phyloP scores from a whole-genome alignment of 2,888 invertebrate species.

The Hermodice carunculata region DNA sequence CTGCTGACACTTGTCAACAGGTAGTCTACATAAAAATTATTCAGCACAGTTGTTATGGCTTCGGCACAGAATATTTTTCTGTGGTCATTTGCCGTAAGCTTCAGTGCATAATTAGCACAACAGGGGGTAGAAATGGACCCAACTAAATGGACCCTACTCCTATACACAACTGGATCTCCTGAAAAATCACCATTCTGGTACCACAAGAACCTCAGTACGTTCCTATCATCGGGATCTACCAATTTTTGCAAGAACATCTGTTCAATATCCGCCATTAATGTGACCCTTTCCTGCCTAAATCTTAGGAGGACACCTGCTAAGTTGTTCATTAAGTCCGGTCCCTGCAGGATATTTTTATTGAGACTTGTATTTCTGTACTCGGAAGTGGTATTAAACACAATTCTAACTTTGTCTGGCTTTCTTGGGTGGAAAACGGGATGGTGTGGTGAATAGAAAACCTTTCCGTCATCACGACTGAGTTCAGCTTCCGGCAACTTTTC shows the following conservation, averaged over 20 bases:
- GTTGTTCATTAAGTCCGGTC: background rate
- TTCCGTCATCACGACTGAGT: background rate
- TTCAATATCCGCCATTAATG: background rate
- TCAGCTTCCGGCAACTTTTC: background rate
- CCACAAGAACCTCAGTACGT: background rate
- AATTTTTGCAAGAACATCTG: background rate
- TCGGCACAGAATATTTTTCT: constrained; percentile 6
- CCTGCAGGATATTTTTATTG: background rate
- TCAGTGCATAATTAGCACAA: constrained; percentile 5
- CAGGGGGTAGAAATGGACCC: background rate
- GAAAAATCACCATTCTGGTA: background rate
- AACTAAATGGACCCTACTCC: background rate
- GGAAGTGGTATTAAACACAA: background rate
- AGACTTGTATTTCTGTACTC: background rate
- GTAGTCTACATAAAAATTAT: constrained; percentile 39
- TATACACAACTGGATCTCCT: background rate
- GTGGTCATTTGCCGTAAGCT: background rate
- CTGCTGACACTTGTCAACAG: constrained; percentile 17
- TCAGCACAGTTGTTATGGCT: constrained; percentile 22
- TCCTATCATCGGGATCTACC: background rate
- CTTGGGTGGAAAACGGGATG: background rate
- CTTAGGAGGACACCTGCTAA: background rate
- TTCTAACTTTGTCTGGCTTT: background rate
- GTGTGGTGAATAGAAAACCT: background rate
- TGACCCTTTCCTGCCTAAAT: background rate